Percentiles rank a stretch among this genome's conserved stretches.
Conservation (phyloP, 2,888 invertebrate species). For the Acanthosepion lycidas region DNA sequence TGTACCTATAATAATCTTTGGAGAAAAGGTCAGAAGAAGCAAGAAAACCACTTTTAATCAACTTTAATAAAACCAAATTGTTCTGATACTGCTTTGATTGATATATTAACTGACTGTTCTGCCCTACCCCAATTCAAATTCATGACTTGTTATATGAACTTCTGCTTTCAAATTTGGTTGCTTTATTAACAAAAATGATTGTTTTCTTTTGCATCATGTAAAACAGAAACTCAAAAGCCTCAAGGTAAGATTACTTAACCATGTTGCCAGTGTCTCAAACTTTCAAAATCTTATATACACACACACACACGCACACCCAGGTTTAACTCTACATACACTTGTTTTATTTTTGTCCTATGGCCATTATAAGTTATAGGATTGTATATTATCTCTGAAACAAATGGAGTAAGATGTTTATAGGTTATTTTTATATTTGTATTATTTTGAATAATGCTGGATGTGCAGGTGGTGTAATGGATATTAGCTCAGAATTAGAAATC, state of each 20-base stretch:
- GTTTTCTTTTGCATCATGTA: neutral
- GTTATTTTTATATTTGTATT: no score
- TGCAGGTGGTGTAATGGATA: no score
- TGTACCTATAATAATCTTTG: no score
- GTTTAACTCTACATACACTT: neutral
- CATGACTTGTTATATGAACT: neutral
- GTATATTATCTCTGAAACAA: no score
- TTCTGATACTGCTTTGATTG: neutral
- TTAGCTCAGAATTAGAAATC: no score
- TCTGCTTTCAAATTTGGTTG: neutral
- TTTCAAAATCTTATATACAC: neutral
- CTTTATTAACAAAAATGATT: neutral
- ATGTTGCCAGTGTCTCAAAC: neutral
- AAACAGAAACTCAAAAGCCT: neutral
- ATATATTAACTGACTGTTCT: neutral
- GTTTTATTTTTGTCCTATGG: neutral
- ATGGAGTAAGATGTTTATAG: no score
- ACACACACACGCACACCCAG: neutral
- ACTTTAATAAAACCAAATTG: neutral
- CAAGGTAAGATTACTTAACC: neutral
- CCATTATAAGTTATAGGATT: neutral
- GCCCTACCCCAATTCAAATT: neutral
- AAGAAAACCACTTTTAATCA: no score
- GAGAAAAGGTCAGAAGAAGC: no score
- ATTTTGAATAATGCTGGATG: no score